Conservation (phyloP, 2,888 invertebrate species). For the Ochropacha duplaris region DNA sequence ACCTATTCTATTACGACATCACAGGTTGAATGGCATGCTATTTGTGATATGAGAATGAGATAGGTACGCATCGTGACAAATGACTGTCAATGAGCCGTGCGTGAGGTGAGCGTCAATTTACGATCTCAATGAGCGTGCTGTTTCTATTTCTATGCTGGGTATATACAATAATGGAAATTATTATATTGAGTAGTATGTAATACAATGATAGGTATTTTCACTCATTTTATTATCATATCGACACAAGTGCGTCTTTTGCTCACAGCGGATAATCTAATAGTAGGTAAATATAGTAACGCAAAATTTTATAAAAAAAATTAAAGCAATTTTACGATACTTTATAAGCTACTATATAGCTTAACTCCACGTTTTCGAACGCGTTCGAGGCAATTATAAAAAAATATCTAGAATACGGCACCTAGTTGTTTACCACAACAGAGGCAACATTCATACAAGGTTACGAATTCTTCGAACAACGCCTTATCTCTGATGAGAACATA, state of each 20-base stretch:
- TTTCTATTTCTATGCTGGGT: neutral
- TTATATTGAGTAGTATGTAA: too few species aligned
- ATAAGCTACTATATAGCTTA: too few species aligned
- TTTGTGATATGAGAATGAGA: slow-evolving; percentile 14
- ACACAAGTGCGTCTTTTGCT: too few species aligned
- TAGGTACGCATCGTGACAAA: neutral
- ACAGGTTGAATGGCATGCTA: neutral
- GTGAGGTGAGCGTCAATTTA: neutral
- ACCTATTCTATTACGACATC: slow-evolving; percentile 29
- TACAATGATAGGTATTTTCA: too few species aligned
- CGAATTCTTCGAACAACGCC: neutral
- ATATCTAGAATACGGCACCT: neutral
- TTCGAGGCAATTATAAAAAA: too few species aligned
- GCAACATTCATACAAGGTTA: neutral
- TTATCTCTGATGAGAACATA: neutral
- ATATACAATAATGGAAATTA: neutral
- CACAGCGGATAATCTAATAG: too few species aligned
- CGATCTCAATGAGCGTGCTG: neutral
- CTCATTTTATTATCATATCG: too few species aligned
- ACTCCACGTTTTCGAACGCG: too few species aligned
- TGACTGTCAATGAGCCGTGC: neutral
- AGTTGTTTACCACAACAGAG: neutral
- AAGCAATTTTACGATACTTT: too few species aligned
- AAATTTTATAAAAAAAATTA: too few species aligned
- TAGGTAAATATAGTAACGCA: too few species aligned